These are phyloP conservation scores for Cyprinus carpio DNA, from an alignment of 2,113 vertebrate species.

Conservation along the genomic window DNA sequence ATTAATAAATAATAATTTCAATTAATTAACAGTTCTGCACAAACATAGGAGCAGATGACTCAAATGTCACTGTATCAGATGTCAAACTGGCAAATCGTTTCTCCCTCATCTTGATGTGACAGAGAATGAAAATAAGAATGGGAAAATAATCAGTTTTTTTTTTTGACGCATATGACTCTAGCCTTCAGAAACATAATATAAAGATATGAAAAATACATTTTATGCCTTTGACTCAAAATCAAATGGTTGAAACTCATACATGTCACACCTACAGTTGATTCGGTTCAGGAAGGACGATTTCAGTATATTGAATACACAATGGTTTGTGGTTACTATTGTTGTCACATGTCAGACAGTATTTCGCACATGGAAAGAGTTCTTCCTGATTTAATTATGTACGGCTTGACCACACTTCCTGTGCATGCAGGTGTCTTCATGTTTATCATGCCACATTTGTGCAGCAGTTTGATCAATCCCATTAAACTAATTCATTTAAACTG, in stretches of 20 bases:
- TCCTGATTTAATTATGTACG: constrained; percentile 34
- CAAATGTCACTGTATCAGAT: constrained; percentile 36
- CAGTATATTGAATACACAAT: background rate
- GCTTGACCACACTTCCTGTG: background rate
- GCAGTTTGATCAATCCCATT: background rate
- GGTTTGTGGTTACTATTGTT: background rate
- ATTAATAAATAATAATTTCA: background rate
- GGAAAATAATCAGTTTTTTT: background rate
- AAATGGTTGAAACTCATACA: background rate
- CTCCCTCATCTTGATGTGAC: background rate
- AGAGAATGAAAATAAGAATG: background rate
- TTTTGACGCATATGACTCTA: background rate
- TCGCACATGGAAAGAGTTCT: background rate
- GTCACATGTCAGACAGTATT: constrained; percentile 7
- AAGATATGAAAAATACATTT: too few relatives aligned
- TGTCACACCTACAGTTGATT: background rate
- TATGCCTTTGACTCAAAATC: background rate
- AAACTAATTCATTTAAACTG: background rate
- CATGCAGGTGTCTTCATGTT: background rate
- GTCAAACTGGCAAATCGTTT: constrained; percentile 11
- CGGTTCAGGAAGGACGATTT: background rate
- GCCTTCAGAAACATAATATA: background rate
- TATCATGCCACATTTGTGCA: background rate
- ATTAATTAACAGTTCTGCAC: constrained; percentile 39
- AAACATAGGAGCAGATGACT: constrained; percentile 38